A percentile compares a stretch with the other conserved stretches of the same genome.
Conservation (phyloP, 2,888 invertebrate species). For the Aleiodes leptofemur region DNA sequence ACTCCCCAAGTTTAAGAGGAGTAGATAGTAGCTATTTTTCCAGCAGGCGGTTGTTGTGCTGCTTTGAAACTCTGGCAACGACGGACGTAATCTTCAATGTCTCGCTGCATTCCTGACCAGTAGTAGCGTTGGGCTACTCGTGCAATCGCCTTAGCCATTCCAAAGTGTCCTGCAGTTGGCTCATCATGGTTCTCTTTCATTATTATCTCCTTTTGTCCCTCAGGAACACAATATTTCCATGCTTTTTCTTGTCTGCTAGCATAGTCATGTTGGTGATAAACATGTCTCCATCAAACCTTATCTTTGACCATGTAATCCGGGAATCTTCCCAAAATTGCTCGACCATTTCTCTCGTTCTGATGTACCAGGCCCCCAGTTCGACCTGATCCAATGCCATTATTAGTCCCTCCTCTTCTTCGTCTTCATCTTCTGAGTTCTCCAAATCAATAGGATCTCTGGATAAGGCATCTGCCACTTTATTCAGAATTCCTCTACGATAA, state of each 20-base stretch:
- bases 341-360: neutral
- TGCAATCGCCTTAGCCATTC: slow-evolving; percentile 41
- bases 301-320: slow-evolving; percentile 53
- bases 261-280: neutral
- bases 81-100: slow-evolving; percentile 50
- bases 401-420: too few relatives aligned
- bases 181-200: slow-evolving; percentile 45
- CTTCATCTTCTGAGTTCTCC: too few relatives aligned
- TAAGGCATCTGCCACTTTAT: too few relatives aligned
- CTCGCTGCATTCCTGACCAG: slow-evolving; percentile 57
- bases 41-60: slow-evolving; percentile 36
- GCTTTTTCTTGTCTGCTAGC: neutral
- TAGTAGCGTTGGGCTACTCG: slow-evolving; percentile 45
- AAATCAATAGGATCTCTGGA: too few relatives aligned
- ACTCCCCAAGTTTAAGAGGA: slow-evolving; percentile 60
- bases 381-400: too few relatives aligned
- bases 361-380: slow-evolving; percentile 13
- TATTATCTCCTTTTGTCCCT: neutral
- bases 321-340: neutral
- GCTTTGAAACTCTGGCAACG: slow-evolving; percentile 34
- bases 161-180: slow-evolving; percentile 52
- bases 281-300: slow-evolving; percentile 51
- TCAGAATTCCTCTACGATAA: too few relatives aligned
- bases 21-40: slow-evolving; percentile 52
- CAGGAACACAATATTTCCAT: slow-evolving; percentile 51